A percentile compares a stretch with the other conserved stretches of the same genome.
Conservation (phyloP, 2,113 vertebrate species). For the Microcebus jonahi region DNA sequence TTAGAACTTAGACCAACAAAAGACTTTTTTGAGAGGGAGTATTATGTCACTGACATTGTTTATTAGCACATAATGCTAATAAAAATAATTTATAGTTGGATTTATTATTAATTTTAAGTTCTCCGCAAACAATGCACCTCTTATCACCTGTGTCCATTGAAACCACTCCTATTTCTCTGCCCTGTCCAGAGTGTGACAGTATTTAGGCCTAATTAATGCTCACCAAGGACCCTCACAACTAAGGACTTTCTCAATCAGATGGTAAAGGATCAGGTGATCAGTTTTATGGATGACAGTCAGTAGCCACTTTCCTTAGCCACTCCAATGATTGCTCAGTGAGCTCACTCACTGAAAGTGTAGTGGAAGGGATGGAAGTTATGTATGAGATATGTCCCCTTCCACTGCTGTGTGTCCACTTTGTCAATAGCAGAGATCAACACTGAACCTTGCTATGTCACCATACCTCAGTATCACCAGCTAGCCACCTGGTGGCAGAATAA, state of each 20-base stretch:
- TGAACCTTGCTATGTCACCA: neutral
- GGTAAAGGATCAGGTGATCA: neutral
- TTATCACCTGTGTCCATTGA: neutral
- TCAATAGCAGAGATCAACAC: neutral
- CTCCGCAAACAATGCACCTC: neutral
- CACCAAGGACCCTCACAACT: neutral
- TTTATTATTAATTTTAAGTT: constrained; percentile 47
- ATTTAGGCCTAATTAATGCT: neutral
- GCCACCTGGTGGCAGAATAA: constrained; percentile 52
- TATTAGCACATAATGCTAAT: constrained; percentile 17
- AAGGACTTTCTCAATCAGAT: constrained; percentile 29
- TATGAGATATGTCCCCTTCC: neutral
- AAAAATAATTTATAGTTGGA: constrained; percentile 16
- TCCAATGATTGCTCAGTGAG: neutral
- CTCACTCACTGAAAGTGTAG: neutral
- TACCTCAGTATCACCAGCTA: constrained; percentile 16
- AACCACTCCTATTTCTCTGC: neutral
- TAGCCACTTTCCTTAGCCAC: neutral
- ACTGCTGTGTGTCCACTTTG: neutral
- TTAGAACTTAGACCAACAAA: constrained; percentile 12
- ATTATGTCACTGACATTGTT: constrained; percentile 11
- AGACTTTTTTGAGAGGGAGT: neutral
- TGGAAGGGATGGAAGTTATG: neutral
- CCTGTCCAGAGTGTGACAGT: neutral
- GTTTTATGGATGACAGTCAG: neutral